Percentiles rank a stretch among this genome's conserved stretches.
These are phyloP conservation scores for Bubalus kerabau DNA, from an alignment of 2,113 vertebrate species.

Conservation along the genomic window DNA sequence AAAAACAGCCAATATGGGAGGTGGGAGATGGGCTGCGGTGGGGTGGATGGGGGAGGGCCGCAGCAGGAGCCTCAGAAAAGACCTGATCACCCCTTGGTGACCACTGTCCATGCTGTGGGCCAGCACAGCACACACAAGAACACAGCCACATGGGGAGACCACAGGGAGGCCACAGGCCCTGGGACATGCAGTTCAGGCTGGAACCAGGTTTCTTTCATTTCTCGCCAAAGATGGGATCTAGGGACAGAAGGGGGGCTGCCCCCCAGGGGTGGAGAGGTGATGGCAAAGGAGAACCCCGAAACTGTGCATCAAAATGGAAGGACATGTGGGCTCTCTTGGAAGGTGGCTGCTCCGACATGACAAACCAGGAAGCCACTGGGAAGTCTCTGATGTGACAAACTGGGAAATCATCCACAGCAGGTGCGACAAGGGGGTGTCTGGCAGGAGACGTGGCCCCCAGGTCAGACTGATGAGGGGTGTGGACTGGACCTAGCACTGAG, in stretches of 20 bases:
- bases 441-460: neutral
- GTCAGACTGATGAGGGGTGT: neutral
- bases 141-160: neutral
- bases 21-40: neutral
- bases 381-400: neutral
- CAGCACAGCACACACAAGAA: neutral
- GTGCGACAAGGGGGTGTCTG: neutral
- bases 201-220: no score
- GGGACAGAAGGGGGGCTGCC: neutral
- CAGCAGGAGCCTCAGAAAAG: rapidly evolving
- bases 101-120: rapidly evolving
- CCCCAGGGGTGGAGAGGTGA: neutral
- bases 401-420: no score
- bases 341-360: rapidly evolving
- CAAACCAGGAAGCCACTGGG: neutral
- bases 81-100: neutral
- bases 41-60: neutral
- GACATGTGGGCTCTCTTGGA: neutral
- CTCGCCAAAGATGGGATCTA: neutral
- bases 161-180: neutral
- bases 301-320: neutral
- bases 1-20: rapidly evolving
- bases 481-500: neutral
- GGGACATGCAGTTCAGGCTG: no score
- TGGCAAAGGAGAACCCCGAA: neutral